These are phyloP conservation scores for Alloscopus bannaensis DNA, from an alignment of 2,888 invertebrate genomes.

Conservation along the genomic window DNA sequence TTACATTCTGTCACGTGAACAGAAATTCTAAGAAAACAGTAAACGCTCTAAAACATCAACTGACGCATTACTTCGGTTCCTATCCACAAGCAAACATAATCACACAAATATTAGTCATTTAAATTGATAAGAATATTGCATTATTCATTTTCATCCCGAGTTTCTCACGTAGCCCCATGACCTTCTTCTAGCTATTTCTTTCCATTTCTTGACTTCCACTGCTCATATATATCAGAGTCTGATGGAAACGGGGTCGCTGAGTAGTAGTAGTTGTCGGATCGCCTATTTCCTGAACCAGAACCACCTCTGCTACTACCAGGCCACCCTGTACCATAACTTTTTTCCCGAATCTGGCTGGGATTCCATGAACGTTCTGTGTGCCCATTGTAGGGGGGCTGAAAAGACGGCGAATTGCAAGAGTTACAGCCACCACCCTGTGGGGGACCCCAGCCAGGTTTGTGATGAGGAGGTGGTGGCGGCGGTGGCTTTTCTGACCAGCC, in stretches of 20 bases:
- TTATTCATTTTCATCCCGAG: too few species aligned
- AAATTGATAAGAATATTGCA: constrained; percentile 11
- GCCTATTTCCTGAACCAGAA: not conserved
- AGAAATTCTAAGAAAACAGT: too few species aligned
- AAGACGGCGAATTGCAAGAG: not conserved
- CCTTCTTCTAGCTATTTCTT: not conserved
- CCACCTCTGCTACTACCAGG: too few species aligned
- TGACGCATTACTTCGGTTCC: too few species aligned
- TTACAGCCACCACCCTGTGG: not conserved
- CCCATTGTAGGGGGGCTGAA: constrained; percentile 15
- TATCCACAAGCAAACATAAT: too few species aligned
- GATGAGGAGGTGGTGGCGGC: constrained; percentile 43
- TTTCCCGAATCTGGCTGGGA: constrained; percentile 10
- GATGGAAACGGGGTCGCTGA: constrained; percentile 50
- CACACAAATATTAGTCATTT: too few species aligned
- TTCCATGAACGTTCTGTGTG: constrained; percentile 10
- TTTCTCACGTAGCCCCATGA: too few species aligned
- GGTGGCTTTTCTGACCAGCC: constrained; percentile 75
- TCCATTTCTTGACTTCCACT: constrained; percentile 32
- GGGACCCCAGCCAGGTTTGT: constrained; percentile 34
- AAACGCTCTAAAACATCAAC: too few species aligned
- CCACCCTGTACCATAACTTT: constrained; percentile 16
- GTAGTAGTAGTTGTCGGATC: constrained; percentile 15
- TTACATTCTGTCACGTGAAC: too few species aligned
- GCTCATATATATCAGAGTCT: constrained; percentile 48